A percentile compares a stretch with the other conserved stretches of the same genome.
phyloP scores from a whole-genome alignment of 2,797 vertebrate genomes.

The Myiothlypis coronata region DNA sequence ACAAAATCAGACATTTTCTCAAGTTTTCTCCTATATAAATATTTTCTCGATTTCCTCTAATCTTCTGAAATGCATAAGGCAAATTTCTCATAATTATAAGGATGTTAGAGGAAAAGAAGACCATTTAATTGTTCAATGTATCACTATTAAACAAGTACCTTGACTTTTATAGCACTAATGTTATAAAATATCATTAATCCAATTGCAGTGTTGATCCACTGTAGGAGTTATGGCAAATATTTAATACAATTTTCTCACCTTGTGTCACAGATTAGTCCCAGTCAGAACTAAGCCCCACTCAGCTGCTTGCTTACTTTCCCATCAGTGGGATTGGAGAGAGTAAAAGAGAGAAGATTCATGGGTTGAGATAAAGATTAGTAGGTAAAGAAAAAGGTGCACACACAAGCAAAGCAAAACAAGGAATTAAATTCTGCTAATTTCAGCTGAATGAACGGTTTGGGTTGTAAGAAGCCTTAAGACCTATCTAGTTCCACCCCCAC shows the following conservation, averaged over 20 bases:
- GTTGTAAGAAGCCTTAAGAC: background rate
- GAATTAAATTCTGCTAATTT: background rate
- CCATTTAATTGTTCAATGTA: background rate
- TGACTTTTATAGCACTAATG: background rate
- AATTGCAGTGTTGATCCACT: background rate
- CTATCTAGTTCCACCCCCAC: background rate
- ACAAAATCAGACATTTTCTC: background rate
- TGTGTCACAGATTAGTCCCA: background rate
- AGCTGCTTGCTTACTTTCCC: background rate
- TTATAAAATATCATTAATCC: background rate
- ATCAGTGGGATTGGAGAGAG: accelerated
- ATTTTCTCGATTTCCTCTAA: background rate
- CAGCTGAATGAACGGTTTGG: background rate
- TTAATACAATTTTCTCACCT: background rate
- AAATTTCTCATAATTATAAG: background rate
- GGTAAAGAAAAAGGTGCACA: background rate
- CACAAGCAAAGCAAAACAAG: background rate
- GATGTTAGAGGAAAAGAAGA: background rate
- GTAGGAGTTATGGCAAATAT: background rate
- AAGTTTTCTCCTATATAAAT: background rate
- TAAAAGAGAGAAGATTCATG: background rate
- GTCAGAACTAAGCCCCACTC: background rate
- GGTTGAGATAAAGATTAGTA: background rate
- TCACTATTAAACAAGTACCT: background rate
- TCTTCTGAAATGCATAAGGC: background rate